Evolutionary conservation across 2,113 vertebrate genomes (phyloP).

Genomic region (Donacobius atricapilla): DNA sequence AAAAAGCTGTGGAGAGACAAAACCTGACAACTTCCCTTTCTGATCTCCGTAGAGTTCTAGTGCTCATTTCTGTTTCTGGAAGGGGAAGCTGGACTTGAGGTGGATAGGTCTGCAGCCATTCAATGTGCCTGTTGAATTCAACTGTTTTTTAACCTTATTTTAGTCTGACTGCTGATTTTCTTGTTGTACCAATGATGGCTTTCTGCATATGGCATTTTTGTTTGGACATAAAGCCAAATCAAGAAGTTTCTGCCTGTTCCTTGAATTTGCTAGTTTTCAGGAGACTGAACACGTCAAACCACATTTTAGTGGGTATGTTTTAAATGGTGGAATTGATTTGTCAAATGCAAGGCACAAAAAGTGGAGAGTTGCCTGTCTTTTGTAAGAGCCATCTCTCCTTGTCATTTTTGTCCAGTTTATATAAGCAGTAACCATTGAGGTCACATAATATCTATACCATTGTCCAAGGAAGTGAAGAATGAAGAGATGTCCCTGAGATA

Average conservation of each 20-base stretch:
- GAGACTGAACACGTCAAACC: not conserved
- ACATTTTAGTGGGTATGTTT: not conserved
- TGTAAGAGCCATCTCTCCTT: not conserved
- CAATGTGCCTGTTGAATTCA: not conserved
- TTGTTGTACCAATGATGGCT: not conserved
- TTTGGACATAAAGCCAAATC: not conserved
- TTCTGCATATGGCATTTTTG: not conserved
- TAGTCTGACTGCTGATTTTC: not conserved
- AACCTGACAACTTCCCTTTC: slow-evolving; percentile 20
- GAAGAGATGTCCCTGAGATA: not conserved
- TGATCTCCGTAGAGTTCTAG: not conserved
- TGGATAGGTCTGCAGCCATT: not conserved
- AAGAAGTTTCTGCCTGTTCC: not conserved
- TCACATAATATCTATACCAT: not conserved
- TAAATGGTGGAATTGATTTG: not conserved
- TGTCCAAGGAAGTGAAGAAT: not conserved
- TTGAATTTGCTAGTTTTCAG: not conserved
- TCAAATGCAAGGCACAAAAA: not conserved
- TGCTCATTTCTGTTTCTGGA: not conserved
- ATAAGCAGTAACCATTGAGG: not conserved
- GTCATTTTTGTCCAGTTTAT: not conserved
- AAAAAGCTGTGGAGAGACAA: slow-evolving; percentile 17
- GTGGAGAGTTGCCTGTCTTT: not conserved
- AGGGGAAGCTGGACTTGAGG: not conserved
- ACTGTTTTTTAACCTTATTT: not conserved